Percentiles rank a stretch among this genome's conserved stretches.
These are phyloP conservation scores for Brachionichthys hirsutus DNA, from an alignment of 2,113 vertebrate species.

Conservation along the genomic window DNA sequence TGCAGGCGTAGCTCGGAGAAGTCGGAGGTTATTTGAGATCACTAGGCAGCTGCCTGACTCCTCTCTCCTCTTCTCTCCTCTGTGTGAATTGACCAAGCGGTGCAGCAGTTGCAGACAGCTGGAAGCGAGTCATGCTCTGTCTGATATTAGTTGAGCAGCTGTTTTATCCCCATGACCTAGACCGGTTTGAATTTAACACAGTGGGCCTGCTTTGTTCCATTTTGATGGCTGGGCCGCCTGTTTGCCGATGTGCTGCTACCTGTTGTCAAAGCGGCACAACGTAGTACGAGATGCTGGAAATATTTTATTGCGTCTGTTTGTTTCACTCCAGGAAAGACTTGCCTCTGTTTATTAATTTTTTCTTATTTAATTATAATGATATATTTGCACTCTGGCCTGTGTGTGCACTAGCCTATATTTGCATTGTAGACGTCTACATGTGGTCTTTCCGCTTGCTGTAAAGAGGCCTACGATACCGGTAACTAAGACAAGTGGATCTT, in stretches of 20 bases:
- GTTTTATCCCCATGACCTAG: conserved; percentile 60
- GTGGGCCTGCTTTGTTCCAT: conserved; percentile 66
- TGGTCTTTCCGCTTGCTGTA: conserved; percentile 32
- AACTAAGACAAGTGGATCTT: conserved; percentile 66
- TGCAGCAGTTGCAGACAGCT: conserved; percentile 72
- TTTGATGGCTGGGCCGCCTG: conserved; percentile 41
- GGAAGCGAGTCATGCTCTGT: conserved; percentile 55
- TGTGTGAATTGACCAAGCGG: conserved; percentile 36
- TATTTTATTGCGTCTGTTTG: conserved; percentile 2
- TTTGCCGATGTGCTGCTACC: conserved; percentile 5
- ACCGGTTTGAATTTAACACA: conserved; percentile 55
- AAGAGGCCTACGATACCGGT: conserved; percentile 57
- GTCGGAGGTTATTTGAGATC: conserved; percentile 75
- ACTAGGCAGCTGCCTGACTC: conserved; percentile 67
- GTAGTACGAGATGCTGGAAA: conserved; percentile 22
- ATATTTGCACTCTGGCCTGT: conserved; percentile 13
- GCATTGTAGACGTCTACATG: conserved; percentile 23
- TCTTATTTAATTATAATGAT: conserved; percentile 6
- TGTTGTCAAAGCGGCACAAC: conserved; percentile 13
- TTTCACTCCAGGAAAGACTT: conserved; percentile 11
- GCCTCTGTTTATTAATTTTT: background rate
- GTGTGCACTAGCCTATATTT: conserved; percentile 28
- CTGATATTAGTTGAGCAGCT: conserved; percentile 67
- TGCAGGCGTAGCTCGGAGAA: conserved; percentile 69
- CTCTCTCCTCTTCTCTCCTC: conserved; percentile 14